Evolutionary conservation across 2,797 vertebrate genomes (phyloP).

Genomic region (Protosalanx chinensis): DNA sequence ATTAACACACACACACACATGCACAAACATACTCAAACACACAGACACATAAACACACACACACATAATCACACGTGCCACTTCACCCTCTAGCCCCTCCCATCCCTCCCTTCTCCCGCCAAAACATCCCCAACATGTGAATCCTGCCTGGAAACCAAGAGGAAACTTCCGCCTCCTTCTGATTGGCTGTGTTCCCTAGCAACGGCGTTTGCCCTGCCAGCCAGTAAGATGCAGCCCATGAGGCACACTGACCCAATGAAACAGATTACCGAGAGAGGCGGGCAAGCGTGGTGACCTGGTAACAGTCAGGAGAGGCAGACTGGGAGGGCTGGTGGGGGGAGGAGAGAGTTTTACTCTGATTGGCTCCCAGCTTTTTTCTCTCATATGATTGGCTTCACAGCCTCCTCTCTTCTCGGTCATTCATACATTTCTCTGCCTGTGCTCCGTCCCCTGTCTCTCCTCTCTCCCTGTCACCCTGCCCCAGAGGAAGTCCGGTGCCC

Average conservation of each 20-base stretch:
- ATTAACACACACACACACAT: constrained; percentile 26
- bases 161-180: constrained; percentile 66
- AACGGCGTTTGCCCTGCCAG: constrained; percentile 72
- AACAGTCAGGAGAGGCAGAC: constrained; percentile 77
- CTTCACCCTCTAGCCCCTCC: constrained; percentile 67
- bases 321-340: constrained; percentile 47
- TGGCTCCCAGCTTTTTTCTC: constrained; percentile 53
- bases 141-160: constrained; percentile 80
- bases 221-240: constrained; percentile 69
- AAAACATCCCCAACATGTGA: constrained; percentile 75
- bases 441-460: constrained; percentile 28
- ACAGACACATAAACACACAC: constrained; percentile 20
- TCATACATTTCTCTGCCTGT: constrained; percentile 74
- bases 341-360: constrained; percentile 39
- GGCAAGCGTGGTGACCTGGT: constrained; percentile 81
- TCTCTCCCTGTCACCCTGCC: constrained; percentile 61
- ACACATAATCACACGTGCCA: constrained; percentile 73
- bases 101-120: constrained; percentile 67
- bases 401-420: constrained; percentile 69
- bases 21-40: constrained; percentile 36
- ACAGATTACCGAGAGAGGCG: constrained; percentile 64
- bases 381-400: constrained; percentile 59
- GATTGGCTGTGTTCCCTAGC: constrained; percentile 78
- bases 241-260: constrained; percentile 80
- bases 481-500: constrained; percentile 65